Conservation (phyloP, 64 coral and sea anemone genomes). For the Actinia equina region DNA sequence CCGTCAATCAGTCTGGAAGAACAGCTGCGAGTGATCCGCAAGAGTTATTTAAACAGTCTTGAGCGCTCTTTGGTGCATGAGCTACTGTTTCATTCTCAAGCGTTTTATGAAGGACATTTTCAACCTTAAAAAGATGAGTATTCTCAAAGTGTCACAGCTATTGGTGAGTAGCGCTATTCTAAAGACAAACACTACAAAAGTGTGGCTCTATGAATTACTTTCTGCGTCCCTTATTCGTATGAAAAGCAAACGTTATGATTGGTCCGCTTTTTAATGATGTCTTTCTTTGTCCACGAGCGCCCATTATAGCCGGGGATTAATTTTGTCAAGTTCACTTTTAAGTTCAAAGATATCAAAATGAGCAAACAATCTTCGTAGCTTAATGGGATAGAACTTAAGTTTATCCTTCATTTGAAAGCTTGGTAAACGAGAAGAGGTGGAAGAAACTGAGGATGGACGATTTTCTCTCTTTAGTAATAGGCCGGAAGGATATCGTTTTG, state of each 20-base stretch:
- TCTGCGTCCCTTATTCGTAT: not conserved
- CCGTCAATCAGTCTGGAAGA: not conserved
- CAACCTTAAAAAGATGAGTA: not conserved
- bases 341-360: not conserved
- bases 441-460: too few relatives aligned
- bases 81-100: not conserved
- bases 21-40: not conserved
- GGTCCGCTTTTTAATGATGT: not conserved
- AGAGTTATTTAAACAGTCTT: slow-evolving; percentile 7
- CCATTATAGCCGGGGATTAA: not conserved
- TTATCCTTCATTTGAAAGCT: not conserved
- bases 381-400: not conserved
- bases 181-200: too few relatives aligned
- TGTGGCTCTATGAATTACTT: too few relatives aligned
- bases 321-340: not conserved
- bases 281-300: not conserved
- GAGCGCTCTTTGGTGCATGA: not conserved
- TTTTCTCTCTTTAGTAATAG: too few relatives aligned
- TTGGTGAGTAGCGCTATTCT: not conserved
- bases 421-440: not conserved
- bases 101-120: not conserved
- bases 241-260: not conserved
- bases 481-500: too few relatives aligned
- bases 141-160: not conserved
- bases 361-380: not conserved